A percentile compares a stretch with the other conserved stretches of the same genome.
Evolutionary conservation across 2,113 vertebrate genomes (phyloP).

Genomic region (Elephas maximus): DNA sequence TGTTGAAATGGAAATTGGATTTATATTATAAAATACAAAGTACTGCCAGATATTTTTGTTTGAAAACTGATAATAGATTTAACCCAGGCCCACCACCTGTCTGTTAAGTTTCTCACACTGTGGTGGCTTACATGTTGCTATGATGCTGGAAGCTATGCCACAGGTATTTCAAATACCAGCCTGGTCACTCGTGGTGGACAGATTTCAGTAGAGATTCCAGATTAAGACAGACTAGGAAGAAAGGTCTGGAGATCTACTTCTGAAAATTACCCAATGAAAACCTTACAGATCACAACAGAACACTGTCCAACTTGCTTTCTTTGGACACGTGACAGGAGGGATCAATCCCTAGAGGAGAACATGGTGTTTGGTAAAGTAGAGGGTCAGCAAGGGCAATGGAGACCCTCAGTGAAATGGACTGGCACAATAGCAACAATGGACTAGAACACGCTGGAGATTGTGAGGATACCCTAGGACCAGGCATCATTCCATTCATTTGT

Average conservation of each 20-base stretch:
- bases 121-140: neutral
- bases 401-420: neutral
- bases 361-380: neutral
- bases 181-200: neutral
- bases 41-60: neutral
- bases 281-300: neutral
- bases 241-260: neutral
- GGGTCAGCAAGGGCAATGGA: neutral
- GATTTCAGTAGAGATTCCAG: neutral
- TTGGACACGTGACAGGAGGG: neutral
- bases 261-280: neutral
- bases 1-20: slow-evolving; percentile 18
- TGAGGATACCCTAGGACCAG: too few relatives aligned
- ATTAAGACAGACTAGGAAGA: too few relatives aligned
- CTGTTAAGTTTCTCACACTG: neutral
- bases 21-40: neutral
- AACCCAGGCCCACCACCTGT: neutral
- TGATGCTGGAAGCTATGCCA: neutral
- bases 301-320: neutral
- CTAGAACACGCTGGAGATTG: too few relatives aligned
- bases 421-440: too few relatives aligned
- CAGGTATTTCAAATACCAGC: neutral
- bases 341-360: neutral
- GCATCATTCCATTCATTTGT: neutral
- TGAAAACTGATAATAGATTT: slow-evolving; percentile 18